Percentiles rank a stretch among this genome's conserved stretches.
These are phyloP conservation scores for Alloplasta piceator DNA, from an alignment of 2,888 invertebrate species.

Conservation along the genomic window DNA sequence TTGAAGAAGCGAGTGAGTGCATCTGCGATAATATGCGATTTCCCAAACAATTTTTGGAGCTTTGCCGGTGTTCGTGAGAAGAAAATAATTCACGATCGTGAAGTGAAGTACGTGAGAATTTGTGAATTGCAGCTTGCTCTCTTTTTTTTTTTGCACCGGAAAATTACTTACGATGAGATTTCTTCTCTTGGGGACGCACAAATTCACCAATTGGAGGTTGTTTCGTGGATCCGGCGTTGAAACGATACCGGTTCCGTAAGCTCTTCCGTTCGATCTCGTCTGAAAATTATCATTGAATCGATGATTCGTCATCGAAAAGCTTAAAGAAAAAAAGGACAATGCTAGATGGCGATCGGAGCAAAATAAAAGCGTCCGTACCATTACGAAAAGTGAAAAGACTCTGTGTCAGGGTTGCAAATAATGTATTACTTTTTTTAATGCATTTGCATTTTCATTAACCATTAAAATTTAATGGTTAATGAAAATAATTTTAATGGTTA, in stretches of 20 bases:
- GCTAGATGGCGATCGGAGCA: not conserved
- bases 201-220: constrained; percentile 79
- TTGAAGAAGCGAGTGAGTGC: constrained; percentile 52
- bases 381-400: not conserved
- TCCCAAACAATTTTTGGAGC: constrained; percentile 7
- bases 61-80: not conserved
- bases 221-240: constrained; percentile 76
- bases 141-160: constrained; percentile 3
- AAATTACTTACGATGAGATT: constrained; percentile 79
- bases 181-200: constrained; percentile 78
- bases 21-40: constrained; percentile 27
- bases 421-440: too few relatives aligned
- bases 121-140: constrained; percentile 33
- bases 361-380: not conserved
- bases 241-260: constrained; percentile 64
- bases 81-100: constrained; percentile 33
- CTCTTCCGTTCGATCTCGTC: constrained; percentile 78
- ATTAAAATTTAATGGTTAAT: too few relatives aligned
- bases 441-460: too few relatives aligned
- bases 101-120: constrained; percentile 47
- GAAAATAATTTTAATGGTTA: too few relatives aligned
- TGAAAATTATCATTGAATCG: constrained; percentile 75
- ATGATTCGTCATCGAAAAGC: constrained; percentile 48
- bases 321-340: not conserved
- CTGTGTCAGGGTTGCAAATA: too few relatives aligned